Evolutionary conservation across 2,888 invertebrate genomes (phyloP), one percentile per base, ranked within the genome.

Genomic region (Agonopterix heracliana): DNA sequence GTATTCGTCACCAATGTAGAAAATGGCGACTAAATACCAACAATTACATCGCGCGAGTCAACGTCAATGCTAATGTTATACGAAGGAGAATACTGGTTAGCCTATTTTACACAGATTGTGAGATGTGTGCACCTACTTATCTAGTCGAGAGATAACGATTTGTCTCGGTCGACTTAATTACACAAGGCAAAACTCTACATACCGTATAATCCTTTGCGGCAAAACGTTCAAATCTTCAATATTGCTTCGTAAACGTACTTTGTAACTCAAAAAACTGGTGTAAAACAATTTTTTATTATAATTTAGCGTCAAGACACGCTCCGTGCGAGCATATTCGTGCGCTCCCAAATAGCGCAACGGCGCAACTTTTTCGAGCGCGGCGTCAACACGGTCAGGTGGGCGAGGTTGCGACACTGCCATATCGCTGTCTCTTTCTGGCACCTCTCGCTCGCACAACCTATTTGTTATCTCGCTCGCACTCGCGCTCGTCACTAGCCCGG

Each of bases 371-470:
- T 85, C 83, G 81, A 86, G 85, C 81, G 81, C 86, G 86, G 85
- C 87, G 78, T 87, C 87, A 87, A 86, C 88, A 87, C 86, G 83
- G 86, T 88, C 88, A 88, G 88, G 88, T 88, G 88, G 87, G 87
- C 85, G 87, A 87, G 84, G 87, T 88, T 87, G 88, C 88, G 88
- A 86, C 87, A 86, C 82, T 78, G 86, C 79, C 82, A 82, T 86
- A 64, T 62, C 59, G 68, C 66, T 57, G 60, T 84, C 83, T 75
- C 80, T 57, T 55, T 76, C 66, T 55, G 47, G 52, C 58, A 52
- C 56, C 46, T 57, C 55, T 63, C 61, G 60, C 68, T 69, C 65
- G 62, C 64, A 76, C 70, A 56, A 60, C 53, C 61, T 57, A 56
- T 48, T 48, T 50, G 61, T 61, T 54, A 60, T 83, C 83, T 77